A percentile compares a stretch with the other conserved stretches of the same genome.
Evolutionary conservation across 1,140 invertebrate species (phyloP).

Genomic region (Nasonia longicornis): DNA sequence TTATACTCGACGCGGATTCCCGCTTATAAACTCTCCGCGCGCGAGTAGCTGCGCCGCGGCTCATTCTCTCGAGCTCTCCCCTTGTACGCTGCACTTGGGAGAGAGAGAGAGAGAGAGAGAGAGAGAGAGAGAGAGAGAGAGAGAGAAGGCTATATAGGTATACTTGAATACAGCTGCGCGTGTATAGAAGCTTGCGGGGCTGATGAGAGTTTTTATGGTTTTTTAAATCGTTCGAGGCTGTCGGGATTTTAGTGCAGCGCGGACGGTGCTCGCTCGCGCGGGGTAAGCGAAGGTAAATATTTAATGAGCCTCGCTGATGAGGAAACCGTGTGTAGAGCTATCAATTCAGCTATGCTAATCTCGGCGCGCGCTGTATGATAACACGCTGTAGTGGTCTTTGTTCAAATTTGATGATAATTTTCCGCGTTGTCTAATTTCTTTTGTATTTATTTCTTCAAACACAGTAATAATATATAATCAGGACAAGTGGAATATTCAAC

Average conservation of each 20-base stretch:
- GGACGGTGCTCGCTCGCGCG: not conserved
- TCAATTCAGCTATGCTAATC: not conserved
- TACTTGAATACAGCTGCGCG: not conserved
- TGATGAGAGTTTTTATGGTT: not conserved
- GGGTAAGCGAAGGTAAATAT: not conserved
- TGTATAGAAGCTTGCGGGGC: not conserved
- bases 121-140: not conserved
- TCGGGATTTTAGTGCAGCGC: not conserved
- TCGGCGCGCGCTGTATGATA: not conserved
- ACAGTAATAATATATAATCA: too few species aligned
- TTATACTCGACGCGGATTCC: not conserved
- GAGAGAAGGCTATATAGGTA: not conserved
- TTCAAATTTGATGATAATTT: not conserved
- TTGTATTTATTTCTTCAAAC: too few species aligned
- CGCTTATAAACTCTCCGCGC: not conserved
- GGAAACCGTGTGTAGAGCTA: not conserved
- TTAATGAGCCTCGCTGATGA: not conserved
- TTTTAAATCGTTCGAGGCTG: not conserved
- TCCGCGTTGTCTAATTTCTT: too few species aligned
- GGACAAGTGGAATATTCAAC: too few species aligned
- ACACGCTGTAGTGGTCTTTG: not conserved
- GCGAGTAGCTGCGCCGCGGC: not conserved
- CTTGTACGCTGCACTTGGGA: not conserved
- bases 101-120: too few species aligned
- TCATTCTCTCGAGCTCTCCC: not conserved